Evolutionary conservation across 2,888 invertebrate genomes (phyloP).

Genomic region (Catocala fraxini): DNA sequence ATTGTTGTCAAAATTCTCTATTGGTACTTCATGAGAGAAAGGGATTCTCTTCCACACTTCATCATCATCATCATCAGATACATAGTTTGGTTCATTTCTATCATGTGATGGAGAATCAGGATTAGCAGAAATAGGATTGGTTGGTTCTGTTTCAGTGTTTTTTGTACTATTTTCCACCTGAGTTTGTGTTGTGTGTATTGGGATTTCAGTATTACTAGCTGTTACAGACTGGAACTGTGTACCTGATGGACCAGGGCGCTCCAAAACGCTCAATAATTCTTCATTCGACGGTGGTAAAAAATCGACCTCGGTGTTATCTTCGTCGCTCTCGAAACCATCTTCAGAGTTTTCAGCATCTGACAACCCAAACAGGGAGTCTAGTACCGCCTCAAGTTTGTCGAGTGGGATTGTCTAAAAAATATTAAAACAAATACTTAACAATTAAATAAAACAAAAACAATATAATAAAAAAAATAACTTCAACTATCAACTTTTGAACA

Average conservation of each 20-base stretch:
- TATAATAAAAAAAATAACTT: conserved; percentile 5
- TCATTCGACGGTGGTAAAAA: conserved; percentile 12
- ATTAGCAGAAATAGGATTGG: conserved; percentile 13
- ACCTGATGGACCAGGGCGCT: conserved; percentile 16
- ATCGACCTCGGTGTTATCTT: conserved; percentile 16
- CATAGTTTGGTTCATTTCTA: conserved; percentile 18
- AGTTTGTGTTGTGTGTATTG: conserved; percentile 16
- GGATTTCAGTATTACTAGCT: conserved; percentile 11
- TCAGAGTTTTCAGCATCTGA: conserved; percentile 22
- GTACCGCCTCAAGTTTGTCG: conserved; percentile 19
- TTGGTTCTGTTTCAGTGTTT: conserved; percentile 12
- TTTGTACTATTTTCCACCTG: conserved; percentile 15
- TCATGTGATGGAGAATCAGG: conserved; percentile 16
- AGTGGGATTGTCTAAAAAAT: conserved; percentile 14
- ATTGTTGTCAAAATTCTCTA: conserved; percentile 7
- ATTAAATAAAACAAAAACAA: conserved; percentile 18
- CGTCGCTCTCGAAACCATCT: conserved; percentile 15
- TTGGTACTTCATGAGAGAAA: conserved; percentile 24
- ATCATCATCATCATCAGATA: conserved; percentile 18
- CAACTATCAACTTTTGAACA: conserved; percentile 4
- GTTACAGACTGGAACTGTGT: conserved; percentile 4
- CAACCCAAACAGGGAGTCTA: conserved; percentile 15
- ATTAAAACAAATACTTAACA: conserved; percentile 18
- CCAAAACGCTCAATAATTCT: conserved; percentile 19
- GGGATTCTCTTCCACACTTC: conserved; percentile 25